phyloP scores from a whole-genome alignment of 1,140 invertebrate species.

The Rhyzopertha dominica region DNA sequence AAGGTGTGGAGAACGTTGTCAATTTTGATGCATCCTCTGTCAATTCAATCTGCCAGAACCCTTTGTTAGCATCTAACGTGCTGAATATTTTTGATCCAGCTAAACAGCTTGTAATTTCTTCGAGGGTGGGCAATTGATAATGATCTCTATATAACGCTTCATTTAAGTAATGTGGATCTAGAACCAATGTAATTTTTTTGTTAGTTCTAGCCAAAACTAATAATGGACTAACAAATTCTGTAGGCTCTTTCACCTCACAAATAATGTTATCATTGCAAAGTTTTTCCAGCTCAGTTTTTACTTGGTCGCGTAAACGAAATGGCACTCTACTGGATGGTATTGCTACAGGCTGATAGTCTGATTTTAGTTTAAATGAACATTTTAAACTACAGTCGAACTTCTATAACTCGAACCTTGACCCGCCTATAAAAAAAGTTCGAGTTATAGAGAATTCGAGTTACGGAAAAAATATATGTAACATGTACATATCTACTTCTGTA shows the following conservation, averaged over 20 bases:
- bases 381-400: too few relatives aligned
- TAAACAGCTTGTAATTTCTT: conserved; percentile 44
- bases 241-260: conserved; percentile 30
- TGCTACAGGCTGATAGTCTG: conserved; percentile 22
- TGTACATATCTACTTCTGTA: too few relatives aligned
- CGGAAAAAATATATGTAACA: too few relatives aligned
- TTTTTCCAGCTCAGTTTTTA: conserved; percentile 4
- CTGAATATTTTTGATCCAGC: conserved; percentile 44
- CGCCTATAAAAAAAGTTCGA: too few relatives aligned
- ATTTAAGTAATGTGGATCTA: conserved; percentile 51
- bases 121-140: conserved; percentile 44
- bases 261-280: conserved; percentile 29
- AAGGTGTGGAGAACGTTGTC: conserved; percentile 44
- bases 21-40: conserved; percentile 34
- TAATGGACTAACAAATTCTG: conserved; percentile 48
- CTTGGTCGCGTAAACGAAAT: conserved; percentile 6
- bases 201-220: conserved; percentile 48
- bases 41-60: conserved; percentile 38
- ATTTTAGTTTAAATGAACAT: conserved; percentile 18
- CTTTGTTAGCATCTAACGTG: conserved; percentile 46
- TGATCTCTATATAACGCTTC: conserved; percentile 43
- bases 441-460: too few relatives aligned
- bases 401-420: too few relatives aligned
- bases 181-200: conserved; percentile 46
- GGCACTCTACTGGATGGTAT: conserved; percentile 15